Evolutionary conservation across 2,113 vertebrate genomes (phyloP).

Genomic region (Steatornis caripensis): DNA sequence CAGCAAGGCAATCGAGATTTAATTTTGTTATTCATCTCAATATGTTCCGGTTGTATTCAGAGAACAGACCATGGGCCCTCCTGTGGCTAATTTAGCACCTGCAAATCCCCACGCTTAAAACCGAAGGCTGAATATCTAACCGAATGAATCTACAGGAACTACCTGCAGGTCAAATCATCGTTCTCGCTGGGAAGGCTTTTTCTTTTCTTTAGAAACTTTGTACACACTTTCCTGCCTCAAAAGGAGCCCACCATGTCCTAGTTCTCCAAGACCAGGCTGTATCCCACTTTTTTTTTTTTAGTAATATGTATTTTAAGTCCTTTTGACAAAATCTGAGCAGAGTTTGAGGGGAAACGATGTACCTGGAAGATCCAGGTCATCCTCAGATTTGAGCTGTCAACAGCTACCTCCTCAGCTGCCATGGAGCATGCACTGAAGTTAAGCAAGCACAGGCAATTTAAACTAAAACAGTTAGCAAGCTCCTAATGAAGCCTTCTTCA

Average conservation of each 20-base stretch:
- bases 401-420: neutral
- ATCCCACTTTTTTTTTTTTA: neutral
- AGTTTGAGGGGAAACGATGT: neutral
- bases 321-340: neutral
- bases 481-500: neutral
- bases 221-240: neutral
- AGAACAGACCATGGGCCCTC: neutral
- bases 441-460: neutral
- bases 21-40: constrained; percentile 46
- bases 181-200: neutral
- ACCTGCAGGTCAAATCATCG: neutral
- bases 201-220: neutral
- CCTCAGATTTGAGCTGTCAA: neutral
- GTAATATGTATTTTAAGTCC: too few relatives aligned
- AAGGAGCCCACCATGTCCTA: neutral
- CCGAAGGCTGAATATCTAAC: neutral
- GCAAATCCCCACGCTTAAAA: neutral
- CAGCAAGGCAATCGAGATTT: constrained; percentile 20
- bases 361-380: neutral
- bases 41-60: constrained; percentile 1
- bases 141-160: neutral
- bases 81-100: constrained; percentile 38
- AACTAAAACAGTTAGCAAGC: neutral
- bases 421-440: neutral
- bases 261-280: neutral